These are phyloP conservation scores for Eupithecia abbreviata DNA, from an alignment of 2,888 invertebrate genomes.

Conservation along the genomic window DNA sequence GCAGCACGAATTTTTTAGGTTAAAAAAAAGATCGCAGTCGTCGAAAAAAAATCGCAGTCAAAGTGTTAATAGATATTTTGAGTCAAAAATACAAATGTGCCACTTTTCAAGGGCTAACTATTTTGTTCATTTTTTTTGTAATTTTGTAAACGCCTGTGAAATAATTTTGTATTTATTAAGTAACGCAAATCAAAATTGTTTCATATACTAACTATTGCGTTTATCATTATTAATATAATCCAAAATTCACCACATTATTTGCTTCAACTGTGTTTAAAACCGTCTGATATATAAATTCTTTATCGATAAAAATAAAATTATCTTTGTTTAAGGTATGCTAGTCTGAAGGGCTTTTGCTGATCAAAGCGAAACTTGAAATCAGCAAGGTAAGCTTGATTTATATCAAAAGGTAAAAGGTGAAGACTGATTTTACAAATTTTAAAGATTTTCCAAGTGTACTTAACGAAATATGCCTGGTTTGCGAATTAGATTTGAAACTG, in stretches of 20 bases:
- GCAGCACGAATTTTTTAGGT: too few relatives aligned
- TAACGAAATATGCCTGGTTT: neutral
- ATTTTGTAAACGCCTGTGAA: neutral
- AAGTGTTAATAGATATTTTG: too few relatives aligned
- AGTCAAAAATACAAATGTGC: neutral
- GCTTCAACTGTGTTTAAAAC: neutral
- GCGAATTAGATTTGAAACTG: neutral
- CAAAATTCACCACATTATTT: neutral
- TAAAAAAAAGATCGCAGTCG: too few relatives aligned
- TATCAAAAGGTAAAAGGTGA: constrained; percentile 23
- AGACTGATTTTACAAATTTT: constrained; percentile 13
- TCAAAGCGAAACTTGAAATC: constrained; percentile 28
- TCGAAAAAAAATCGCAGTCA: too few relatives aligned
- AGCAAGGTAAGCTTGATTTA: constrained; percentile 29
- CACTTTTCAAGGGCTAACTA: neutral
- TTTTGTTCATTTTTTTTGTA: neutral
- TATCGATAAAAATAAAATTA: neutral
- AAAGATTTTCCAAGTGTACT: neutral
- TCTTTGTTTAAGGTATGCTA: neutral
- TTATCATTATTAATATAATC: too few relatives aligned
- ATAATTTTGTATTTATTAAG: too few relatives aligned
- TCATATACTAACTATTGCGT: too few relatives aligned
- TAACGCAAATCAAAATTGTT: too few relatives aligned
- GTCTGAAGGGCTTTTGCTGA: constrained; percentile 19
- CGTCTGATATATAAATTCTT: neutral